Base-by-base conservation (phyloP, 2,797 vertebrate species). In the Calcarius lapponicus region DNA sequence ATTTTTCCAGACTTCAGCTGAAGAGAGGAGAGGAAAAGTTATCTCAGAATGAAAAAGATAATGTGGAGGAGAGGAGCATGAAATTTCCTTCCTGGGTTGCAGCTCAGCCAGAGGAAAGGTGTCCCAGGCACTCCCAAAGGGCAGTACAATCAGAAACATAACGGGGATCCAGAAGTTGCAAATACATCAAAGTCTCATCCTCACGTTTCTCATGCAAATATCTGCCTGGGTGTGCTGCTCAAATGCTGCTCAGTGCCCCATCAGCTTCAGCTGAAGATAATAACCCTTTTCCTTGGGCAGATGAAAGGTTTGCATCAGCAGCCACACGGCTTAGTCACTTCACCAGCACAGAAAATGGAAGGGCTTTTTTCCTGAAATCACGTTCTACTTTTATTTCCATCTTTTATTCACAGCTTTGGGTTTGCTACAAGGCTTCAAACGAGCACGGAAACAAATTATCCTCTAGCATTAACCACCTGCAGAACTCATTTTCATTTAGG, bases 201-300 rank as follows among this genome's bases (percentile, higher is more conserved):
- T 95, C 42, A 38, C 18, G 69, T 95, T 95, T 94, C 94, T 94
- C 92, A 96, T 91, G 87, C 95, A 96, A 96, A 96, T 92, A 47
- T 34, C 58, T 84, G 80, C 89, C 50, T 91, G 85, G 71, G 88
- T 95, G 67, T 80, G 82, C 85, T 88, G 74, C 75, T 93, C 88
- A 71, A 87, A 64, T 79, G 82, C 85, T 88, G 74, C 75, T 93
- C 88, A 71, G 89, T 90, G 95, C 79, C 90, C 86, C 10, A 92
- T 66, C 17, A 3, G 40, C 83, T 82, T 93, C 70, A 79, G 81
- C 66, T 79, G 86, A 86, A 90, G 91, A 92, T 88, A 96, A 96
- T 65, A 91, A 66, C 51, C 60, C 83, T 81, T 82, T 92, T 80
- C 58, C 66, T 90, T 47, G 81, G 79, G 86, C 90, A 94, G 79